Conservation (phyloP, 2,888 invertebrate genomes). For the Dione juno region DNA sequence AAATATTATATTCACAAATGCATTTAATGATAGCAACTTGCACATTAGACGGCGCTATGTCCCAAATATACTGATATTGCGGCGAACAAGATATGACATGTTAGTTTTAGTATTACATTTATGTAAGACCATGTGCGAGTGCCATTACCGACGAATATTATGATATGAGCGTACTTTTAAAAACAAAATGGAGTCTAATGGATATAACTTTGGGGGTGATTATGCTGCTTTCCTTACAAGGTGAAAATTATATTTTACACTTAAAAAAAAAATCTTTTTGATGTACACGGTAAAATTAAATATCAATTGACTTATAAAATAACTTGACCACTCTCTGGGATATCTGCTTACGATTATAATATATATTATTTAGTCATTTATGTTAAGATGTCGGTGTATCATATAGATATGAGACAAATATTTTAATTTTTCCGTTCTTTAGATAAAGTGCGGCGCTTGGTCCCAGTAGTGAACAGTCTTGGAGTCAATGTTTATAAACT, state of each 20-base stretch:
- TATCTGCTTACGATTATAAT: too few relatives aligned
- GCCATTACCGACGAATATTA: conserved; percentile 11
- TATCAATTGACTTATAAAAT: too few relatives aligned
- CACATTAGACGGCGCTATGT: conserved; percentile 6
- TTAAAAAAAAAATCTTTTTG: too few relatives aligned
- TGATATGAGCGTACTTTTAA: conserved; percentile 1
- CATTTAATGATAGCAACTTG: neutral
- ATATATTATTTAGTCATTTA: too few relatives aligned
- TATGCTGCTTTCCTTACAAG: neutral
- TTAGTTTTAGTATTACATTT: conserved; percentile 1
- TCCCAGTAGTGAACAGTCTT: too few relatives aligned
- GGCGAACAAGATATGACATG: conserved; percentile 13
- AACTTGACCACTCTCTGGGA: too few relatives aligned
- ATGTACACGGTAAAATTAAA: too few relatives aligned
- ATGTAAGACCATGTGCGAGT: conserved; percentile 17
- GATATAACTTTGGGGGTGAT: neutral
- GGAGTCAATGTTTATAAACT: too few relatives aligned
- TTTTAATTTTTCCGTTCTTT: too few relatives aligned
- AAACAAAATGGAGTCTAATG: neutral
- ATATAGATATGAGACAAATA: too few relatives aligned
- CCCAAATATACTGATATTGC: conserved; percentile 17
- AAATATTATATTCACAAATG: neutral
- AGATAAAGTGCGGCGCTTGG: too few relatives aligned
- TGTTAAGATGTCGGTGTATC: too few relatives aligned
- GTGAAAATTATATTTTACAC: neutral